Evolutionary conservation across 2,113 vertebrate species (phyloP), one percentile per base, ranked within the genome.

Genomic region (Tricholaema leucomelas): DNA sequence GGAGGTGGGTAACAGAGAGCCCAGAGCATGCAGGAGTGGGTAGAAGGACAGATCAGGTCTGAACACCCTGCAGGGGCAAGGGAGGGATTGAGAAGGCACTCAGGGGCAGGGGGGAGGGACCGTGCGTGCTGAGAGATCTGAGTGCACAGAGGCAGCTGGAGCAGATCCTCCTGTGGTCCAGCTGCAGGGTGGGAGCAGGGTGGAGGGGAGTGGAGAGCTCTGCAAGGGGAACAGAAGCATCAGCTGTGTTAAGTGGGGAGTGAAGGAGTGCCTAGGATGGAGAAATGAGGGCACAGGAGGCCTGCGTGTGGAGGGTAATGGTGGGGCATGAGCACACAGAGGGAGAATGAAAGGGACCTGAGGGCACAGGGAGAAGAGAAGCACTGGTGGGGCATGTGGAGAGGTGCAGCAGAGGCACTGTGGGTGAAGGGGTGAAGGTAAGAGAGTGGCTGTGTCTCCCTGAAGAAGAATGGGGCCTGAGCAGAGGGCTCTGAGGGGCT

Each of bases 381-480:
- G 16, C 21, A 0, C 19, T 59, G 8, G 31, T 21, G 50, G 82
- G n/a, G 25, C 42, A 9, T 0, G 0, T 2, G 4, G 46, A 27
- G 67, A 17, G 23, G 31, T 33, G 36, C n/a, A 15, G 42, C 1
- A 4, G 8, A 3, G 2, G 11, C 8, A 1, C 31, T 5, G 2
- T 23, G 72, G 21, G 59, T 23, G 44, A 78, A 38, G 8, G 3
- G 1, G 3, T 10, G 10, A 2, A 46, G 58, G 2, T 42, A 5
- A 21, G 36, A 66, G 1, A n/a, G n/a, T n/a, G 0, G 10, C 21
- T 58, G 20, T 38, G 52, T 3, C 0, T 0, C 0, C 23, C 72
- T 19, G 30, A 33, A 54, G 50, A 42, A 30, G 15, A 1, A 1
- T 8, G 56, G 67, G 76, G 48, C 60, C 38, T 31, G 17, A 35